Evolutionary conservation across 2,797 vertebrate genomes (phyloP).

Genomic region (Falco naumanni): DNA sequence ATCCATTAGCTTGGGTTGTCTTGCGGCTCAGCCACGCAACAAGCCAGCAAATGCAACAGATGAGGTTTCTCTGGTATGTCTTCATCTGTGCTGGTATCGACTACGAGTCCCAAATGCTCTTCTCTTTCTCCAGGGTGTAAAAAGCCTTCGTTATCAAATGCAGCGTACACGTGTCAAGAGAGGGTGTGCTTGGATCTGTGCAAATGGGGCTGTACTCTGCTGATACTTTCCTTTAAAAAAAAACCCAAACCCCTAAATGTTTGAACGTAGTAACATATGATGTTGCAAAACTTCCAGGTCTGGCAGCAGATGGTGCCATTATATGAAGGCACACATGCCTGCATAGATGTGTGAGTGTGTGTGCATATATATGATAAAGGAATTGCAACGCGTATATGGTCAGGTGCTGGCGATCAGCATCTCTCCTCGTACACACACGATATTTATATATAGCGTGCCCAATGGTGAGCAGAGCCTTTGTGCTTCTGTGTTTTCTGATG

Average conservation of each 20-base stretch:
- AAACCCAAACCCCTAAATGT: neutral
- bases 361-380: neutral
- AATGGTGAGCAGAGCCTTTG: neutral
- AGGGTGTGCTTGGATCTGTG: neutral
- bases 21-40: neutral
- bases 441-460: neutral
- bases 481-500: neutral
- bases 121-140: neutral
- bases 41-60: neutral
- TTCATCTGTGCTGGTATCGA: neutral
- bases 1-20: neutral
- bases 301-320: constrained; percentile 60
- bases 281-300: constrained; percentile 59
- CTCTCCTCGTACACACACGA: neutral
- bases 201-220: neutral
- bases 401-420: neutral
- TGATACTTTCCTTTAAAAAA: neutral
- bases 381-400: neutral
- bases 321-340: constrained; percentile 22
- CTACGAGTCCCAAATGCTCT: neutral
- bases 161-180: rapidly evolving
- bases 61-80: neutral
- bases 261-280: constrained; percentile 25
- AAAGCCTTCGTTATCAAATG: neutral
- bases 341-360: neutral